phyloP scores from a whole-genome alignment of 2,797 vertebrate species.

The Micromesistius poutassou region DNA sequence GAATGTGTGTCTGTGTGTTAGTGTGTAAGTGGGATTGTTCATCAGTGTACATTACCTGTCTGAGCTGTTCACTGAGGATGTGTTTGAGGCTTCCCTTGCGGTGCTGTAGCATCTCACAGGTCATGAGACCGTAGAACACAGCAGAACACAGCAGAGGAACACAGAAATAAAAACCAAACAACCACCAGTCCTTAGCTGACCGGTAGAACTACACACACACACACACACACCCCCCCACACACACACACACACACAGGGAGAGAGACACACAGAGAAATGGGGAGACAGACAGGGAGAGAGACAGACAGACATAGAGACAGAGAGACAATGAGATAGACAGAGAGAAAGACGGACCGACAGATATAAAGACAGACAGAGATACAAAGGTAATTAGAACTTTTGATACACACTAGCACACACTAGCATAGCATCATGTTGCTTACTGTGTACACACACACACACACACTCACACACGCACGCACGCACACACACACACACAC shows the following conservation, averaged over 20 bases:
- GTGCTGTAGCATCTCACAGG: conserved; percentile 87
- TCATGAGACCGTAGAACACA: conserved; percentile 92
- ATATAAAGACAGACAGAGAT: not conserved
- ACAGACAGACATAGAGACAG: too few relatives aligned
- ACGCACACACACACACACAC: not conserved
- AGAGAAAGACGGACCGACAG: not conserved
- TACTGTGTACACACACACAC: not conserved
- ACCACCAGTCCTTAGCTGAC: conserved; percentile 90
- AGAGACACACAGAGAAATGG: conserved; percentile 20
- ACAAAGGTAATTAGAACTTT: too few relatives aligned
- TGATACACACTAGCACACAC: too few relatives aligned
- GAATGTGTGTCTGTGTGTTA: not conserved
- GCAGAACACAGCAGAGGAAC: conserved; percentile 86
- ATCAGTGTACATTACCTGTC: conserved; percentile 76
- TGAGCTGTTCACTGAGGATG: conserved; percentile 89
- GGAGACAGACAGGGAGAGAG: not conserved
- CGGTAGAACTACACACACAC: conserved; percentile 80
- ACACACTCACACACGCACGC: not conserved
- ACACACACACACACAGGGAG: not conserved
- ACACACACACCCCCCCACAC: conserved; percentile 10
- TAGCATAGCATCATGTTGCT: too few relatives aligned
- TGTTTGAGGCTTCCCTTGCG: conserved; percentile 85
- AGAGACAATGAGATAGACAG: not conserved
- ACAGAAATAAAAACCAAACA: conserved; percentile 93
- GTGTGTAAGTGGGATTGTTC: not conserved